Evolutionary conservation across 2,113 vertebrate genomes (phyloP).

Genomic region (Pyrgilauda ruficollis): DNA sequence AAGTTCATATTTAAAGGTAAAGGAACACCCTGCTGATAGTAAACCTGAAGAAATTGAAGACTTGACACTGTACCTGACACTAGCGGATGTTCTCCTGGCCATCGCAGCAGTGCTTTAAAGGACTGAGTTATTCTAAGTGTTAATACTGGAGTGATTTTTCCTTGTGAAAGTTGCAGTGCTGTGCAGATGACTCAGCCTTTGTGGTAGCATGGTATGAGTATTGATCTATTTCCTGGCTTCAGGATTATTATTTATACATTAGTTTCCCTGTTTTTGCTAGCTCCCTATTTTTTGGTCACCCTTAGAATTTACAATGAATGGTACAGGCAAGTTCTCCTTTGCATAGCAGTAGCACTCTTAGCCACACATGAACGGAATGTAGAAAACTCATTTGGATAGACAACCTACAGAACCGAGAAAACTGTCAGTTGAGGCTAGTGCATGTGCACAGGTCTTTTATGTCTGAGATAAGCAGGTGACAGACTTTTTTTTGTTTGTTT

Average conservation of each 20-base stretch:
- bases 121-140: not conserved
- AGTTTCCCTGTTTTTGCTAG: not conserved
- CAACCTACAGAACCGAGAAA: not conserved
- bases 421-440: not conserved
- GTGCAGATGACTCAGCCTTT: rapidly evolving
- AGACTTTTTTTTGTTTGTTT: not conserved
- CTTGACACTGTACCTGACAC: not conserved
- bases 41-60: not conserved
- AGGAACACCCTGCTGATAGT: not conserved
- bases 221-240: not conserved
- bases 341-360: not conserved
- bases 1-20: not conserved
- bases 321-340: not conserved
- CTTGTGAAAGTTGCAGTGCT: not conserved
- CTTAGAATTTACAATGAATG: not conserved
- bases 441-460: not conserved
- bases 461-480: not conserved
- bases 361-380: rapidly evolving
- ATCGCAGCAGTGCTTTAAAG: not conserved
- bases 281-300: rapidly evolving
- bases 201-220: not conserved
- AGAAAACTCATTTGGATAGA: not conserved
- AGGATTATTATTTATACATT: not conserved
- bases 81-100: not conserved
- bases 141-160: not conserved